phyloP scores from a whole-genome alignment of 2,888 invertebrate species.

The Patella pellucida region DNA sequence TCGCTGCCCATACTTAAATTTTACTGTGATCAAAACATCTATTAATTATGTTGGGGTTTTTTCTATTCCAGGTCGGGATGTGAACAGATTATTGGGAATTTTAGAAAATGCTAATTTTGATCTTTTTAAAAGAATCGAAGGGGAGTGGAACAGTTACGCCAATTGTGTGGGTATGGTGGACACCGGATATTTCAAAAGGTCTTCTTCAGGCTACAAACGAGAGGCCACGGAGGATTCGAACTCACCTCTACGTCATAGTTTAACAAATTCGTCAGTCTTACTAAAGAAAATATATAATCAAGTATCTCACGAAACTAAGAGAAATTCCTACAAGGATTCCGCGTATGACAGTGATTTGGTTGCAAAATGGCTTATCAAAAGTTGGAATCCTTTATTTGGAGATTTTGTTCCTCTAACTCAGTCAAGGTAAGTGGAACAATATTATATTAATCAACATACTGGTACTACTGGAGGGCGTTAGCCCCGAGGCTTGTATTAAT shows the following conservation, averaged over 20 bases:
- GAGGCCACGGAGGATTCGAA: neutral
- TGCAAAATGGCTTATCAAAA: neutral
- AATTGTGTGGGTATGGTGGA: constrained; percentile 49
- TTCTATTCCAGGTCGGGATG: constrained; percentile 17
- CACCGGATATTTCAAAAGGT: constrained; percentile 50
- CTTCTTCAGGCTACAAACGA: constrained; percentile 13
- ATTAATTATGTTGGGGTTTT: too few species aligned
- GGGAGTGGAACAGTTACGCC: constrained; percentile 41
- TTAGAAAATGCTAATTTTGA: constrained; percentile 10
- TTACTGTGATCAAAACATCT: too few species aligned
- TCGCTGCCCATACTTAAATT: too few species aligned
- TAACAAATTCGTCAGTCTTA: neutral
- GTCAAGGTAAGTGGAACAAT: too few species aligned
- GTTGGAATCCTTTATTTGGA: neutral
- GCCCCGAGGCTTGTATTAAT: too few species aligned
- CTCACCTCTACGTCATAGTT: neutral
- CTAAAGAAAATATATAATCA: constrained; percentile 1
- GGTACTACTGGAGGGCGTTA: too few species aligned
- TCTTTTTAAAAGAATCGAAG: constrained; percentile 31
- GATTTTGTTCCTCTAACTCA: too few species aligned
- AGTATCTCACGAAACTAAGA: neutral
- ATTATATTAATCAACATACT: too few species aligned
- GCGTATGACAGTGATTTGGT: neutral
- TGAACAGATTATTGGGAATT: constrained; percentile 16
- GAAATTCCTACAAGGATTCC: neutral